Base-by-base conservation (phyloP, 2,113 vertebrate species). In the Leucopsar rothschildi region DNA sequence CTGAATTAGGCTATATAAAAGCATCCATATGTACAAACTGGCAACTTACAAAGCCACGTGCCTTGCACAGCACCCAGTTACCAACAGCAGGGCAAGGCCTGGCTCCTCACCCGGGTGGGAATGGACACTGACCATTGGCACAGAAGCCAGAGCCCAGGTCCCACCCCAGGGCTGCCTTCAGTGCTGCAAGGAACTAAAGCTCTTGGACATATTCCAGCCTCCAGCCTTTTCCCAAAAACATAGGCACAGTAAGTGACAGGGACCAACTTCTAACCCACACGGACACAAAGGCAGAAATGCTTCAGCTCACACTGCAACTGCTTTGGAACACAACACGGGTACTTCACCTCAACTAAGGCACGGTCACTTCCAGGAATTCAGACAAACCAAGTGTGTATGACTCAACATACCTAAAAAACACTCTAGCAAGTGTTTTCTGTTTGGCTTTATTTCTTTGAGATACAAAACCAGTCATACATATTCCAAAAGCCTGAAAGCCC, bases 101-200 rank as follows among this genome's bases (percentile, higher is more conserved):
- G 65, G 77, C 78, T 91, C 37, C 65, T 82, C 86, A 49, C 15
- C 33, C 10, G 64, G 31, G 12, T 24, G 47, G 37, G n/a, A 57
- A 0, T 73, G 55, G 33, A 91, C 82, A 49, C 12, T 1, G 0
- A 66, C 44, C 69, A 11, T 1, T 0, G 1, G 25, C 0, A 0
- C 50, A 44, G 61, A 40, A 75, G 70, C 49, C 66, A 52, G 42
- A 72, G 75, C 42, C n/a, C 63, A 29, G 71, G 70, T 40, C 7
- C 0, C 17, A 6, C 22, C 0, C 1, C 76, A 49, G 73, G 44
- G 65, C 33, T 52, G 83, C 52, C 72, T 31, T 27, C 63, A 42
- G 55, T 0, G 1, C 71, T 29, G 25, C 55, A 64, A 53, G 45
- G 20, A 72, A 66, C 65, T 23, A 33, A n/a, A 78, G 90, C 16